A percentile compares a stretch with the other conserved stretches of the same genome.
Evolutionary conservation across 2,888 invertebrate genomes (phyloP).

Genomic region (Electrophaes corylata): DNA sequence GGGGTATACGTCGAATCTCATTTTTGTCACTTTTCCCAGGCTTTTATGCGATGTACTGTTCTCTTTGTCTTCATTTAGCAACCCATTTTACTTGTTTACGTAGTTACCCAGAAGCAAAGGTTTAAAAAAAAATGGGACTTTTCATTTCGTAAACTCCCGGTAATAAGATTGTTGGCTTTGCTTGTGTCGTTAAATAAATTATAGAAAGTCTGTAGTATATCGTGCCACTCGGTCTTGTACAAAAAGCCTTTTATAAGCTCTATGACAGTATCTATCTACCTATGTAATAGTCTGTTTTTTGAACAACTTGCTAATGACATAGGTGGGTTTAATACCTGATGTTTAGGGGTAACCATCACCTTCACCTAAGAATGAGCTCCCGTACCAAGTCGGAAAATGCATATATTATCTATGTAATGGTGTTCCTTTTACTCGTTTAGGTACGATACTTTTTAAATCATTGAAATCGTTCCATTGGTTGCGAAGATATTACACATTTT

Average conservation of each 20-base stretch:
- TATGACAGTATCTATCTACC: neutral
- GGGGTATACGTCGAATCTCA: conserved; percentile 56
- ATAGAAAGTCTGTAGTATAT: conserved; percentile 8
- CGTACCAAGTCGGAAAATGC: no score
- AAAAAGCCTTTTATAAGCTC: neutral
- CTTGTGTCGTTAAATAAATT: conserved; percentile 22
- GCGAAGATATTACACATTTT: no score
- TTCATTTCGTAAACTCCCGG: conserved; percentile 31
- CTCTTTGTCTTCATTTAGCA: conserved; percentile 71
- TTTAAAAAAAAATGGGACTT: conserved; percentile 31
- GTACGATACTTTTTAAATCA: no score
- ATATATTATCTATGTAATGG: no score
- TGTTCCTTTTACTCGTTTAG: no score
- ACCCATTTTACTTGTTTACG: conserved; percentile 71
- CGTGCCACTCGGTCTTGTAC: neutral
- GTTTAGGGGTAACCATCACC: no score
- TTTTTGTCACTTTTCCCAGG: conserved; percentile 58
- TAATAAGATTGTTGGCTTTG: conserved; percentile 33
- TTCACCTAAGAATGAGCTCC: no score
- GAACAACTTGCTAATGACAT: no score
- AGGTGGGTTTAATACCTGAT: no score
- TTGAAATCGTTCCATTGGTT: no score
- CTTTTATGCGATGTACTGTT: conserved; percentile 53
- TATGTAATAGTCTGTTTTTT: neutral
- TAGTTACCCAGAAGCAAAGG: conserved; percentile 49